Base-by-base conservation (phyloP, 2,888 invertebrate species). In the Lepeophtheirus nordmannii region DNA sequence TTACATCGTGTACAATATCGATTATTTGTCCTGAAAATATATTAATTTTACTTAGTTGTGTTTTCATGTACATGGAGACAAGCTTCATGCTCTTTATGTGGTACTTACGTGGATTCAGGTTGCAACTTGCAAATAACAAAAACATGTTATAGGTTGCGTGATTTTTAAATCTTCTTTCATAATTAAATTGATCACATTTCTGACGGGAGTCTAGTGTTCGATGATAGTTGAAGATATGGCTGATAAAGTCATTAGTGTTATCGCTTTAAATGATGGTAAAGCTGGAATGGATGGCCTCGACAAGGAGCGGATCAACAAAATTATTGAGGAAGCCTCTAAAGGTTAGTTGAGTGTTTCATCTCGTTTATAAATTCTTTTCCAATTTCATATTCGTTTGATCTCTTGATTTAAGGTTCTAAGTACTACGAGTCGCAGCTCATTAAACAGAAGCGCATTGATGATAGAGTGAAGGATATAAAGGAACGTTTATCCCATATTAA, bases 371-470 rank as follows among this genome's bases (percentile, higher is more conserved):
- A 5, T 46, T n/a, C 8, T n/a, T 46, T n/a, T 46, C 8, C 8
- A 5, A 5, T n/a, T 46, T 46, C 53, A 46, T 30, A 30, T 30
- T 30, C 8, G 8, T 46, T 46, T 46, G 8, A 5, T 46, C 53
- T 1, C 8, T 46, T 46, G 7, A 30, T 46, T 46, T 14, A 46
- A 46, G 80, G 80, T 1, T 80, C 80, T 9, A 77, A 76, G 67
- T 82, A 77, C 73, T 80, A 77, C 71, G 75, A 76, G 65, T 79
- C 80, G 72, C 78, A 80, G 70, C 73, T 74, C 63, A 74, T 75
- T 67, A 76, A 77, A 69, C 79, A 80, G 69, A 72, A 77, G 68
- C 74, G 76, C 67, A 73, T 81, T 62, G 75, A 79, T 57, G 71
- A 71, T 67, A 76, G 76, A 69, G 76, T 80, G 38, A 69, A 71